phyloP scores from a whole-genome alignment of 1,140 invertebrate species.

The Diprion similis region DNA sequence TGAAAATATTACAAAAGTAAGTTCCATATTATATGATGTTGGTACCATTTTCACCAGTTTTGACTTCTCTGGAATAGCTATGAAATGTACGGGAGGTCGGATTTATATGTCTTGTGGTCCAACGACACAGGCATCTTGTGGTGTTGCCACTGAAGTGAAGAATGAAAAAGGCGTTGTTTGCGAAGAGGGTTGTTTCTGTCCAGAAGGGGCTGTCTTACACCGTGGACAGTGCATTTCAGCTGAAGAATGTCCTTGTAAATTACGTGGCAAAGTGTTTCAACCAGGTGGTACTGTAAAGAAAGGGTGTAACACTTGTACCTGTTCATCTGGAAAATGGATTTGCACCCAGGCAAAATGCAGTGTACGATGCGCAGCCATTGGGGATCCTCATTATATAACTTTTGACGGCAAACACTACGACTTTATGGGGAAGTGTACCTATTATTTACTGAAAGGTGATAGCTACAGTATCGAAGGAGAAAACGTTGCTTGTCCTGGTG shows the following conservation, averaged over 20 bases:
- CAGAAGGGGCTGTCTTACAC: slow-evolving; percentile 74
- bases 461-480: slow-evolving; percentile 80
- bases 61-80: slow-evolving; percentile 63
- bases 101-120: slow-evolving; percentile 76
- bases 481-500: slow-evolving; percentile 81
- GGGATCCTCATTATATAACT: slow-evolving; percentile 90
- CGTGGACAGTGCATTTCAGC: slow-evolving; percentile 75
- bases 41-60: neutral
- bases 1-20: neutral
- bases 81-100: slow-evolving; percentile 72
- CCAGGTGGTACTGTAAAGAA: slow-evolving; percentile 76
- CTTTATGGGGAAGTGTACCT: slow-evolving; percentile 90
- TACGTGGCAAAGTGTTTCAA: slow-evolving; percentile 76
- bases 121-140: slow-evolving; percentile 65
- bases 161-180: slow-evolving; percentile 62
- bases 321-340: slow-evolving; percentile 75
- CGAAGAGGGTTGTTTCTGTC: slow-evolving; percentile 89
- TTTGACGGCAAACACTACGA: slow-evolving; percentile 87
- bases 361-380: slow-evolving; percentile 79
- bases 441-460: slow-evolving; percentile 75
- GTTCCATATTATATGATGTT: neutral
- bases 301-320: slow-evolving; percentile 86
- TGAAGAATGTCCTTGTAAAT: slow-evolving; percentile 79
- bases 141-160: slow-evolving; percentile 43
- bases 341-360: slow-evolving; percentile 79